A percentile compares a stretch with the other conserved stretches of the same genome.
Evolutionary conservation across 2,888 invertebrate species (phyloP).

Genomic region (Xestoiulus laeticollis): DNA sequence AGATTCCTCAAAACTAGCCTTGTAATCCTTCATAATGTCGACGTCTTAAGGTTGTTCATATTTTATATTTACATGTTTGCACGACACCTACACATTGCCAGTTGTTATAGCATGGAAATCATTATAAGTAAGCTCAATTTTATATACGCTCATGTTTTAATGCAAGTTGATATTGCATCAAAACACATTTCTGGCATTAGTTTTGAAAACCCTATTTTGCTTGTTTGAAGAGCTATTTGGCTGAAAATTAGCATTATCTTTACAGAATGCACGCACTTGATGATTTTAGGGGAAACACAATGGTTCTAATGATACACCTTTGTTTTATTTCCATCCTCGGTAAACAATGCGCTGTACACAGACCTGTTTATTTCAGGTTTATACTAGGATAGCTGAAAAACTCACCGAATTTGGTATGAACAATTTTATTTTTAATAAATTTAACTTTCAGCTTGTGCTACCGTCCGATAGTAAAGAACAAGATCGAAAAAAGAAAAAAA

Average conservation of each 20-base stretch:
- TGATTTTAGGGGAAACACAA: neutral
- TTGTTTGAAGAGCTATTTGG: neutral
- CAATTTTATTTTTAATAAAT: neutral
- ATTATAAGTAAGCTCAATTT: neutral
- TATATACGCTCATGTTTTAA: no score
- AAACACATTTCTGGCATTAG: neutral
- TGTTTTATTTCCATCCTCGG: neutral
- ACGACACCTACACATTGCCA: neutral
- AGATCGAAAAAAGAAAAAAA: no score
- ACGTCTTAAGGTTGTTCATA: neutral
- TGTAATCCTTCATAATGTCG: neutral
- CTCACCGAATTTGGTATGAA: constrained; percentile 74
- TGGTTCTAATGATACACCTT: neutral
- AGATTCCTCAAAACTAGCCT: neutral
- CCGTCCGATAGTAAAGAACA: neutral
- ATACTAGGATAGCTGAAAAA: constrained; percentile 78
- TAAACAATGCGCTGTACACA: constrained; percentile 18
- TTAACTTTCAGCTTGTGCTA: neutral
- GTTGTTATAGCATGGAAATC: constrained; percentile 11
- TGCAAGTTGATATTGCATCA: neutral
- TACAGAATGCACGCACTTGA: neutral
- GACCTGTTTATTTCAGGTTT: constrained; percentile 58
- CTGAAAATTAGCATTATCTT: neutral
- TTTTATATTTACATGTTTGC: constrained; percentile 28
- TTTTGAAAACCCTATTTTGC: neutral